Base-by-base conservation (phyloP, 2,797 vertebrate species). In the Tinamus major region DNA sequence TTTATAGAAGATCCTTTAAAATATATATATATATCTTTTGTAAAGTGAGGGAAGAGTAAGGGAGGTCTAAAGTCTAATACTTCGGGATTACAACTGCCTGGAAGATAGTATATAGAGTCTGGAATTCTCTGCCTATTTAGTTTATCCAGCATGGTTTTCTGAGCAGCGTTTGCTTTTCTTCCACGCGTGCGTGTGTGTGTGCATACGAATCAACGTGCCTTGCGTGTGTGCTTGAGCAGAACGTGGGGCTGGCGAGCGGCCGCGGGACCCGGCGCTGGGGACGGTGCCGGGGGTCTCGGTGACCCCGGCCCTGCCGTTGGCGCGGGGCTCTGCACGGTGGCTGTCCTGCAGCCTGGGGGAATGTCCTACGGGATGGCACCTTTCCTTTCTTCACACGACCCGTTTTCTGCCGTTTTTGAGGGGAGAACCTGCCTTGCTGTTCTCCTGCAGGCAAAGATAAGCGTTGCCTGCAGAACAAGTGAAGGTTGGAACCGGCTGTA, bases 131-230 rank as follows among this genome's bases (percentile, higher is more conserved):
- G 94, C 95, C 96, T 95, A 81, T 89, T 94, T 61, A 42, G 5
- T 71, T 71, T 75, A 9, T 71, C 78, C 48, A 31, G 81, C 64
- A 41, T 77, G 37, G 3, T 2, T 68, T 76, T 81, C 61, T 65
- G 42, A 94, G 93, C 92, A 92, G 97, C 95, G 31, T 94, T 97
- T 94, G 97, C 88, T 95, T 82, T 84, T 42, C 80, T 39, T 41
- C 53, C 81, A 71, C 90, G 20, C 16, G 1, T 7, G 7, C 1
- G 9, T 4, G 64, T 78, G 93, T 92, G 93, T 79, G 82, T 79
- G 10, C 88, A 74, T 75, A 83, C 56, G 81, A 90, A 87, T 97
- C 78, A 95, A 96, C 90, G 97, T 98, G 98, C 97, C 98, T 98
- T 98, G 97, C 92, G 62, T 92, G 94, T 88, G 95, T 96, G 96